Conservation (phyloP, 1,140 invertebrate species). For the Pogonomyrmex barbatus region DNA sequence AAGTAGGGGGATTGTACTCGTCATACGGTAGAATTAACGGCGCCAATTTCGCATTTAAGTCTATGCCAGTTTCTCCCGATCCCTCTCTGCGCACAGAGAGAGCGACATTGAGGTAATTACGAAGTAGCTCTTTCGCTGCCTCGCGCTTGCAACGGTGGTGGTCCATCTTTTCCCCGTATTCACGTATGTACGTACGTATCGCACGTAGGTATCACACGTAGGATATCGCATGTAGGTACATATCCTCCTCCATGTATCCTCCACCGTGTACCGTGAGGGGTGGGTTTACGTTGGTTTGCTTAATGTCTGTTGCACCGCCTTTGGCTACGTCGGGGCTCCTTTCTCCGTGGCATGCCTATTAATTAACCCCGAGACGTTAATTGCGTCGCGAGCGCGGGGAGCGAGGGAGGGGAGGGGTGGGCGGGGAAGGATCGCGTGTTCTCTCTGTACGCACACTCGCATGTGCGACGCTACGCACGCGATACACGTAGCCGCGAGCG, state of each 20-base stretch:
- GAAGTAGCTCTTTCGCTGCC: slow-evolving; percentile 29
- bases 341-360: slow-evolving; percentile 74
- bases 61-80: slow-evolving; percentile 18
- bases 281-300: slow-evolving; percentile 73
- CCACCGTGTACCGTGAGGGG: slow-evolving; percentile 16
- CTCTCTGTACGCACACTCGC: slow-evolving; percentile 32
- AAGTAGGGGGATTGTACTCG: slow-evolving; percentile 48
- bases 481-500: slow-evolving; percentile 41
- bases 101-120: slow-evolving; percentile 71
- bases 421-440: slow-evolving; percentile 41
- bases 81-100: slow-evolving; percentile 8
- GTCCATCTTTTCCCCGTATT: slow-evolving; percentile 33
- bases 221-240: slow-evolving; percentile 30
- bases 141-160: slow-evolving; percentile 34
- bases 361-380: slow-evolving; percentile 77
- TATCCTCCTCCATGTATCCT: slow-evolving; percentile 48
- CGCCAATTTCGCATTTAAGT: slow-evolving; percentile 73
- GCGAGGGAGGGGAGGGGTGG: slow-evolving; percentile 1
- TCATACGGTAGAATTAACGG: slow-evolving; percentile 67
- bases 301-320: slow-evolving; percentile 73
- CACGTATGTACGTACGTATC: background rate
- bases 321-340: slow-evolving; percentile 67
- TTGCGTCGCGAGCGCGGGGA: slow-evolving; percentile 70
- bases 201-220: slow-evolving; percentile 23
- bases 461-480: background rate